Conservation (phyloP, 2,113 vertebrate genomes). For the Saguinus imperator region DNA sequence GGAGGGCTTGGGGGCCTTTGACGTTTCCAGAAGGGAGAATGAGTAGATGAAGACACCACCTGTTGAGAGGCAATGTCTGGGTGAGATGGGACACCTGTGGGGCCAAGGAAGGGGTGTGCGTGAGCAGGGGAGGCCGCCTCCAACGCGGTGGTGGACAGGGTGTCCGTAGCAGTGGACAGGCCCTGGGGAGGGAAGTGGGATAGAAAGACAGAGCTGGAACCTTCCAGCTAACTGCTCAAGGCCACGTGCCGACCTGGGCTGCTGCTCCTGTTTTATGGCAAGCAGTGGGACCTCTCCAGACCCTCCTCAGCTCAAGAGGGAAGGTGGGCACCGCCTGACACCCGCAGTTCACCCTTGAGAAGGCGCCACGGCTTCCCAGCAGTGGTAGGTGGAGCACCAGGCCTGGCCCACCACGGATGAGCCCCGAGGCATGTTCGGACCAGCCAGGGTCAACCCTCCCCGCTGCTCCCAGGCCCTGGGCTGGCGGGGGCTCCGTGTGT, state of each 20-base stretch:
- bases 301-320: neutral
- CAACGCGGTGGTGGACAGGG: rapidly evolving
- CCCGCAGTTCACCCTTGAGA: neutral
- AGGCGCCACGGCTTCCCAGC: neutral
- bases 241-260: rapidly evolving
- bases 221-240: rapidly evolving
- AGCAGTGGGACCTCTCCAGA: neutral
- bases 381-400: rapidly evolving
- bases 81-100: too few species aligned
- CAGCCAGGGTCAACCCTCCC: neutral
- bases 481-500: rapidly evolving
- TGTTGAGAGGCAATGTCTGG: rapidly evolving
- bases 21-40: rapidly evolving
- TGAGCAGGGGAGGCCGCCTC: neutral
- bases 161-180: neutral
- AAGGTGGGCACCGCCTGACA: neutral
- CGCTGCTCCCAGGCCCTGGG: neutral
- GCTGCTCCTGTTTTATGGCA: neutral
- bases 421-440: rapidly evolving
- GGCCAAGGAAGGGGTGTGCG: rapidly evolving
- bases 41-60: rapidly evolving
- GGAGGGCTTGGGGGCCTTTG: neutral
- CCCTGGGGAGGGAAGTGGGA: too few species aligned
- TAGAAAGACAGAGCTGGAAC: neutral
- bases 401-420: neutral